phyloP scores from a whole-genome alignment of 2,113 vertebrate species.

The Daboia siamensis region DNA sequence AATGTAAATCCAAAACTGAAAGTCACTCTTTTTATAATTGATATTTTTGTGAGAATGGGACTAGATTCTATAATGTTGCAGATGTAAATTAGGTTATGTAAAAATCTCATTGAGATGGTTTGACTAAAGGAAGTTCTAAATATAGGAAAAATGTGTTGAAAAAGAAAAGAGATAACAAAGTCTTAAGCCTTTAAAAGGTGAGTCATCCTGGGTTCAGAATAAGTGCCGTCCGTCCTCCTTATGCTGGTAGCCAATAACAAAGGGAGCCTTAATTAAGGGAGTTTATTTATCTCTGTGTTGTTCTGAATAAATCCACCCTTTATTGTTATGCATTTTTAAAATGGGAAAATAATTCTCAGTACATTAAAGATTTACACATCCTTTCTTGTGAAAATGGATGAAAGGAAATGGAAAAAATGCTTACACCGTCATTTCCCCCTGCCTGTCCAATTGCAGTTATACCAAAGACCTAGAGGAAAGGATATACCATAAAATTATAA shows the following conservation, averaged over 20 bases:
- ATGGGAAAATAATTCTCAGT: background rate
- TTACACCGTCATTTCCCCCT: constrained; percentile 32
- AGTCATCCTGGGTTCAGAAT: constrained; percentile 52
- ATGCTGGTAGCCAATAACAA: constrained; percentile 33
- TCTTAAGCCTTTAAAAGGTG: constrained; percentile 37
- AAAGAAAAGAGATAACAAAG: constrained; percentile 15
- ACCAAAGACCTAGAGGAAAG: constrained; percentile 21
- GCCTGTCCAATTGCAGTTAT: constrained; percentile 8
- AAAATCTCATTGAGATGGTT: constrained; percentile 23
- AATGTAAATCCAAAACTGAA: background rate
- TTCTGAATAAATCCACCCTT: constrained; percentile 16
- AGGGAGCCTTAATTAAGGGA: constrained; percentile 35
- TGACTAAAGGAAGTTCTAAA: constrained; percentile 50
- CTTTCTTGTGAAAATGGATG: constrained; percentile 10
- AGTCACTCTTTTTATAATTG: constrained; percentile 14
- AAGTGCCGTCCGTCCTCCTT: constrained; percentile 40
- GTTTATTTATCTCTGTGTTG: constrained; percentile 32
- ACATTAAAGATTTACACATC: constrained; percentile 27
- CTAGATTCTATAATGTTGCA: background rate
- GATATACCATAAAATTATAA: background rate
- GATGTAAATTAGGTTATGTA: constrained; percentile 51
- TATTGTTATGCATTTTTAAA: constrained; percentile 34
- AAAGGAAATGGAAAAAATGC: constrained; percentile 8
- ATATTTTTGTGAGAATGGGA: constrained; percentile 7
- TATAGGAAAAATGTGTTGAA: constrained; percentile 33